phyloP scores from a whole-genome alignment of 2,797 vertebrate genomes.

The Huso huso region DNA sequence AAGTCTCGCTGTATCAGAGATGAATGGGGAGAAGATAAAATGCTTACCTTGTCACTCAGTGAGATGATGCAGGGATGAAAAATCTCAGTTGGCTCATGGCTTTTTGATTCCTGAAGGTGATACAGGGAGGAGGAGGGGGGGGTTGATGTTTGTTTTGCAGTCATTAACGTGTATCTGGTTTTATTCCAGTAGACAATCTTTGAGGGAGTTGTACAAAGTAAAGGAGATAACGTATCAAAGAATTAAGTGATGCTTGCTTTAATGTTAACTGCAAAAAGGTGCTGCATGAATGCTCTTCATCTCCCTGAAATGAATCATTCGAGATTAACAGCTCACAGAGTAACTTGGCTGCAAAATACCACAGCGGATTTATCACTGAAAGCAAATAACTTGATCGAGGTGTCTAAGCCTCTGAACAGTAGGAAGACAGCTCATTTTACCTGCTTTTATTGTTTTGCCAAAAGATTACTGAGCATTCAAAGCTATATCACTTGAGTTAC shows the following conservation, averaged over 20 bases:
- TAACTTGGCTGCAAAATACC: too few species aligned
- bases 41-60: conserved; percentile 44
- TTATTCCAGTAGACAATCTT: conserved; percentile 35
- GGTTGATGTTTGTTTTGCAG: conserved; percentile 50
- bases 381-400: too few species aligned
- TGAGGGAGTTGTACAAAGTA: conserved; percentile 45
- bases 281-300: too few species aligned
- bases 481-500: too few species aligned
- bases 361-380: too few species aligned
- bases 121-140: conserved; percentile 29
- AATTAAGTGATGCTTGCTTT: conserved; percentile 5
- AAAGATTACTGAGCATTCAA: too few species aligned
- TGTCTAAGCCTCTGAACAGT: too few species aligned
- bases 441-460: too few species aligned
- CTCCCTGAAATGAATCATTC: too few species aligned
- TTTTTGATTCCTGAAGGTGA: conserved; percentile 49
- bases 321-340: too few species aligned
- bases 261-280: neutral
- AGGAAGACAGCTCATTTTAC: too few species aligned
- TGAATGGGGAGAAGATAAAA: conserved; percentile 60
- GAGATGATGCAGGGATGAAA: conserved; percentile 48
- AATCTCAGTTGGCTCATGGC: conserved; percentile 37
- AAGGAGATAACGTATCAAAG: conserved; percentile 26
- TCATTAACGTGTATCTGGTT: conserved; percentile 52
- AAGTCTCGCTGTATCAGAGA: conserved; percentile 36